Evolutionary conservation across 2,888 invertebrate species (phyloP).

Genomic region (Pristionchus maxplancki): DNA sequence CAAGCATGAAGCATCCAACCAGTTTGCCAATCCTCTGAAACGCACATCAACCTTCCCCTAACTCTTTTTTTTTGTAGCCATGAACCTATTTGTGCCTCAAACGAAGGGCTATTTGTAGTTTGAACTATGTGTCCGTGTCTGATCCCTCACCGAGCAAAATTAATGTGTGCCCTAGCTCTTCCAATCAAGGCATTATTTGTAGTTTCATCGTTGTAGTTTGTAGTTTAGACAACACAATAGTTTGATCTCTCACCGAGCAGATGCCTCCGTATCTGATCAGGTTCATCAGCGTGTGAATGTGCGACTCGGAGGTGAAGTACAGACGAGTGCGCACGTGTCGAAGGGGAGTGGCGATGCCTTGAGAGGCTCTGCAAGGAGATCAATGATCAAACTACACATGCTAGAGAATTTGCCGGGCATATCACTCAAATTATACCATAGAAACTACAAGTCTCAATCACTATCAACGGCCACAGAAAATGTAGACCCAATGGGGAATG

Average conservation of each 20-base stretch:
- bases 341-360: slow-evolving; percentile 97
- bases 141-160: too few species aligned
- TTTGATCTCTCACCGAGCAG: slow-evolving; percentile 62
- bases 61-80: neutral
- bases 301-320: slow-evolving; percentile 99
- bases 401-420: too few species aligned
- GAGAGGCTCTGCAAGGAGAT: slow-evolving; percentile 67
- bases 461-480: too few species aligned
- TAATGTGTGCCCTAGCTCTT: too few species aligned
- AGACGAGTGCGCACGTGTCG: slow-evolving; percentile 97
- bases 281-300: slow-evolving; percentile 96
- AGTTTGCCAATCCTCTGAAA: too few species aligned
- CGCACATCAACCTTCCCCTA: neutral
- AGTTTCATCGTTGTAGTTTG: neutral
- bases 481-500: too few species aligned
- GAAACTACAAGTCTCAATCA: too few species aligned
- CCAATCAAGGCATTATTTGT: too few species aligned
- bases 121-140: too few species aligned
- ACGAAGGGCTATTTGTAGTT: too few species aligned
- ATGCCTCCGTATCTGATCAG: slow-evolving; percentile 84
- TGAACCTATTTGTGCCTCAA: too few species aligned
- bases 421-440: too few species aligned
- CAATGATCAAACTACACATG: neutral
- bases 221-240: neutral
- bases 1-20: neutral